Evolutionary conservation across 2,888 invertebrate species (phyloP), one percentile per base, ranked within the genome.

Genomic region (Cenopis cana): DNA sequence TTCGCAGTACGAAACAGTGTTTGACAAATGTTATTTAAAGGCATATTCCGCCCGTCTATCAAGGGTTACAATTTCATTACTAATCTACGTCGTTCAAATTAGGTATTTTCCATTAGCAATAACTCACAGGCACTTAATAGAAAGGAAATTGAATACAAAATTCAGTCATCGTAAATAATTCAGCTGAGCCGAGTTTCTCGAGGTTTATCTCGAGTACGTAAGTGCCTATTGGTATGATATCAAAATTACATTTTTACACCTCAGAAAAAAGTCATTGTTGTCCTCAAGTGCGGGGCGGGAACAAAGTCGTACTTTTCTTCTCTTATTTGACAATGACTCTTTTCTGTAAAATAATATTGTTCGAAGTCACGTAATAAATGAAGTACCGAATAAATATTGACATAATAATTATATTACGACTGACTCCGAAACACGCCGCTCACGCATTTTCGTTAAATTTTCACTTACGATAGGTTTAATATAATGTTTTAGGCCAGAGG

Each of bases 131-230:
- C 78, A 81, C 78, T 78, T 82, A 82, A 82, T 81, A 81, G 83
- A 84, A 82, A 83, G 89, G 88, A 88, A 87, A 88, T 88, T 86
- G 86, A 82, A 86, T 78, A 84, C 86, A 83, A 82, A 87, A 85
- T 83, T 87, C 85, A 79, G 86, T 88, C 84, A 85, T 81, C 83
- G 83, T 86, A 84, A 86, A 85, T 84, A 84, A 83, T 82, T 77
- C 79, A 76, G 77, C 74, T 76, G 76, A 76, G 75, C 29, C 46
- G 46, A n/a, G 46, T 46, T 46, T 2, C 46, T 46, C 8, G n/a
- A 46, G 46, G 46, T 46, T n/a, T 46, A 46, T 46, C 46, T 46
- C n/a, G n/a, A 14, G 14, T n/a, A n/a, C n/a, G 46, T n/a, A 46
- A 14, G n/a, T 8, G 24, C 24, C 24, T 24, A 46, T n/a, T 46